Conservation (phyloP, 1,140 invertebrate species). For the Andrena cerasifolii region DNA sequence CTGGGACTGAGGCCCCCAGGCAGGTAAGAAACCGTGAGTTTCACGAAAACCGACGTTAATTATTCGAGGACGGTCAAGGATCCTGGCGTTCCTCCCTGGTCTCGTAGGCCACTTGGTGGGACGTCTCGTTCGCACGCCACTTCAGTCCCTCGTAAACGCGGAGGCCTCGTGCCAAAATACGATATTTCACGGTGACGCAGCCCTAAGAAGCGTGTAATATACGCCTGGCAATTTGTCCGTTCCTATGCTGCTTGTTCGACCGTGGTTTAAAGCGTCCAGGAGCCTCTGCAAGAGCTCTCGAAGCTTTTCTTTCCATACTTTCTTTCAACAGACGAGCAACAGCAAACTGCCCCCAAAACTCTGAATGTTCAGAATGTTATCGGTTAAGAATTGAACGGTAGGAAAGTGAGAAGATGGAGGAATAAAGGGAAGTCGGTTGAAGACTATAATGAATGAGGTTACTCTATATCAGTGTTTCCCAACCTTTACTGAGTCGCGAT, state of each 20-base stretch:
- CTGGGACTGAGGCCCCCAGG: background rate
- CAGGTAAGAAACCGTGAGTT: conserved; percentile 43
- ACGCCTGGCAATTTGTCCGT: conserved; percentile 76
- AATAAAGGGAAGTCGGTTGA: too few species aligned
- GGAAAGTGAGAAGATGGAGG: too few species aligned
- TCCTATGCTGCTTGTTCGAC: conserved; percentile 61
- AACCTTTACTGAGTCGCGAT: too few species aligned
- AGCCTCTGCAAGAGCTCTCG: too few species aligned
- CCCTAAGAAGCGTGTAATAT: conserved; percentile 76
- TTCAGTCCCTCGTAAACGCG: conserved; percentile 24
- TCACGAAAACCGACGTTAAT: conserved; percentile 59
- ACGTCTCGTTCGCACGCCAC: conserved; percentile 42
- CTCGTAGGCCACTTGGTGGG: conserved; percentile 17
- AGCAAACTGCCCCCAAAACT: too few species aligned
- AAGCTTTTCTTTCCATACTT: background rate
- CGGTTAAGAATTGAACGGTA: too few species aligned
- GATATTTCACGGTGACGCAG: conserved; percentile 71
- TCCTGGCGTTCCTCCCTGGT: conserved; percentile 24
- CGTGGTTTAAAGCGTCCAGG: background rate
- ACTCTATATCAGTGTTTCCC: too few species aligned
- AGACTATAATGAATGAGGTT: too few species aligned
- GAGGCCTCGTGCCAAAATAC: conserved; percentile 75
- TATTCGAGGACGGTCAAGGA: conserved; percentile 57
- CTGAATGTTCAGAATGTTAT: too few species aligned
- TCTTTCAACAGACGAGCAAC: background rate